Evolutionary conservation across 1,140 invertebrate genomes (phyloP).

Genomic region (Hyposmocoma kahamanoa): DNA sequence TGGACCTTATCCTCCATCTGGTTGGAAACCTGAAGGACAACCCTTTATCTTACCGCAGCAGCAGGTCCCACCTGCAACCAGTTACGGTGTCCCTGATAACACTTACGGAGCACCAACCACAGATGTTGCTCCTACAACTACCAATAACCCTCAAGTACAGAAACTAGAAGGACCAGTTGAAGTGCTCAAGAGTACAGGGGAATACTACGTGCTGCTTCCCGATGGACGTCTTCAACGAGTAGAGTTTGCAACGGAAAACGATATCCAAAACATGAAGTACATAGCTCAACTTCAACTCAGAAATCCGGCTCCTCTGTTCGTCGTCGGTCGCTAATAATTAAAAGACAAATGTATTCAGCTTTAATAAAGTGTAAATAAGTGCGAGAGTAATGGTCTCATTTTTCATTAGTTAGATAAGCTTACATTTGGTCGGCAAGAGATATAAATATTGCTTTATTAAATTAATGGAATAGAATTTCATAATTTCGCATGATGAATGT

Average conservation of each 20-base stretch:
- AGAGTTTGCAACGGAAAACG: conserved; percentile 47
- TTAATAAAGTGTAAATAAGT: no score
- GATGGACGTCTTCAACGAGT: conserved; percentile 51
- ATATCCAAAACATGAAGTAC: conserved; percentile 58
- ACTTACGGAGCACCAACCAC: conserved; percentile 33
- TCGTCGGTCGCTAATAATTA: conserved; percentile 35
- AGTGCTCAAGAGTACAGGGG: conserved; percentile 48
- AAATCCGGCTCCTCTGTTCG: conserved; percentile 38
- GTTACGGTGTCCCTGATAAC: conserved; percentile 51
- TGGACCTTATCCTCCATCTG: conserved; percentile 47
- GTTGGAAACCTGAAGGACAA: conserved; percentile 48
- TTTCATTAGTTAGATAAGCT: no score
- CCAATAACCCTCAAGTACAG: conserved; percentile 44
- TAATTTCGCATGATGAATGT: no score
- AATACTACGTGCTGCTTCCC: conserved; percentile 52
- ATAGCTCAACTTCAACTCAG: conserved; percentile 38
- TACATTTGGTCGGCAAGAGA: no score
- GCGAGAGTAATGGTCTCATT: no score
- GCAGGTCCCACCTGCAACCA: conserved; percentile 38
- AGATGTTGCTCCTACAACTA: conserved; percentile 25
- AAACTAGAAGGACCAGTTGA: conserved; percentile 52
- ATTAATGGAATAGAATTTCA: no score
- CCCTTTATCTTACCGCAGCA: conserved; percentile 47
- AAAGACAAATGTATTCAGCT: background rate
- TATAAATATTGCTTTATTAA: no score